Evolutionary conservation across 1,140 invertebrate genomes (phyloP).

Genomic region (Cheumatopsyche charites): DNA sequence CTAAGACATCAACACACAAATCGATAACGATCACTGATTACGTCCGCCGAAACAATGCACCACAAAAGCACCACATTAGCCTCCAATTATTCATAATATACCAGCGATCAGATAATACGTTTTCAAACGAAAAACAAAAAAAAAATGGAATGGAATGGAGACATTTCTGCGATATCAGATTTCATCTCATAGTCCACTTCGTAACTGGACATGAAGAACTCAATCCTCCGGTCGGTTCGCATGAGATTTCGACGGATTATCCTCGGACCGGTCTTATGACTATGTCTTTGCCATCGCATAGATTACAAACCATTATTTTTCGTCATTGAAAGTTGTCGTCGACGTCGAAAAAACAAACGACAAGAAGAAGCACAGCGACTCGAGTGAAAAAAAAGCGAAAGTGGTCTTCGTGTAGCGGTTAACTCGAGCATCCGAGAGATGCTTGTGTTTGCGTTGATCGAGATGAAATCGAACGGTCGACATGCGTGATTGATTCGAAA

Average conservation of each 20-base stretch:
- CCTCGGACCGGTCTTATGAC: too few species aligned
- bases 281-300: too few species aligned
- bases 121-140: too few species aligned
- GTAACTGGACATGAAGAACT: not conserved
- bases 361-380: not conserved
- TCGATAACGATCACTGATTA: not conserved
- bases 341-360: constrained; percentile 19
- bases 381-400: constrained; percentile 17
- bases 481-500: constrained; percentile 13
- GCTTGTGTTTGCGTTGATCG: not conserved
- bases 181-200: constrained; percentile 15
- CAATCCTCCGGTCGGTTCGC: too few species aligned
- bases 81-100: not conserved
- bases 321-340: constrained; percentile 23
- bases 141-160: not conserved
- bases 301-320: constrained; percentile 18
- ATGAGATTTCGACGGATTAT: too few species aligned
- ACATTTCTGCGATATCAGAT: constrained; percentile 1
- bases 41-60: not conserved
- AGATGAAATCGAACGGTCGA: constrained; percentile 14
- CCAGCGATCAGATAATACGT: too few species aligned
- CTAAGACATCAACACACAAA: too few species aligned
- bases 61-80: not conserved
- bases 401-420: not conserved
- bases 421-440: not conserved